Conservation (phyloP, 2,888 invertebrate species). For the Papilio gigon region DNA sequence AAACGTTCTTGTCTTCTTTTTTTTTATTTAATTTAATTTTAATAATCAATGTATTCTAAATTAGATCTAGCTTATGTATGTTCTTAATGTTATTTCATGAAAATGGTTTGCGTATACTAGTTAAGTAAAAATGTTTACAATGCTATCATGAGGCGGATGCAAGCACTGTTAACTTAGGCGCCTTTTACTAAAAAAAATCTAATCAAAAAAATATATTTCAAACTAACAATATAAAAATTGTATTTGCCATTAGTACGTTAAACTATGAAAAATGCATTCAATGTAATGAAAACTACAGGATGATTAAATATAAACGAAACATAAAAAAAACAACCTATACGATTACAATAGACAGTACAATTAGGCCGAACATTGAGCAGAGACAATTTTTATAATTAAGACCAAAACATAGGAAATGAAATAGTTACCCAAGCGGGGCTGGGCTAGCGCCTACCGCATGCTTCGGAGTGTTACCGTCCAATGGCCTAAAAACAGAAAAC, state of each 20-base stretch:
- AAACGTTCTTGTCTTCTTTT: too few species aligned
- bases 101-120: constrained; percentile 22
- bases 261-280: constrained; percentile 21
- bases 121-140: constrained; percentile 33
- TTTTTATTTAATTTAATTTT: too few species aligned
- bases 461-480: constrained; percentile 83
- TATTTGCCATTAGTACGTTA: constrained; percentile 3
- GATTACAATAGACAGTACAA: constrained; percentile 15
- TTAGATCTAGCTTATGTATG: constrained; percentile 1
- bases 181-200: not conserved
- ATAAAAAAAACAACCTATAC: not conserved
- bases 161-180: constrained; percentile 27
- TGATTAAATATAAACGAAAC: not conserved
- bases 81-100: constrained; percentile 18
- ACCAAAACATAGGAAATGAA: constrained; percentile 45
- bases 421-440: constrained; percentile 85
- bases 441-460: constrained; percentile 82
- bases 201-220: not conserved
- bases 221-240: not conserved
- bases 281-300: constrained; percentile 25
- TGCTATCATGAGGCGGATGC: constrained; percentile 32
- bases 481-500: constrained; percentile 85
- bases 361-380: constrained; percentile 23
- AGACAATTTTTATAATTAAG: not conserved
- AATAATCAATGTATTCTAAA: not conserved